Evolutionary conservation across 2,113 vertebrate genomes (phyloP).

Genomic region (Loxodonta africana): DNA sequence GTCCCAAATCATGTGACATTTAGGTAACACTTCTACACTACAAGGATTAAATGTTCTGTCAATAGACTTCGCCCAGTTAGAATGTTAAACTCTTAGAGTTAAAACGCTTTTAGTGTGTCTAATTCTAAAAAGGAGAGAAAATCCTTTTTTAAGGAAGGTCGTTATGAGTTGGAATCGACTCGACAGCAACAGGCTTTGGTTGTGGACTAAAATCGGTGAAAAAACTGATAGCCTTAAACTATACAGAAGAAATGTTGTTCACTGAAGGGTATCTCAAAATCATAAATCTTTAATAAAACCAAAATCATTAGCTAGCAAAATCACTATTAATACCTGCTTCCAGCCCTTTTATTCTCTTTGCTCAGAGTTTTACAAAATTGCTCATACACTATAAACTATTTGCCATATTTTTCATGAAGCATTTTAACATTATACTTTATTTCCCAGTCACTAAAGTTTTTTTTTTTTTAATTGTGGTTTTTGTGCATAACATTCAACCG

Average conservation of each 20-base stretch:
- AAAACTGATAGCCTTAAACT: not conserved
- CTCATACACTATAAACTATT: not conserved
- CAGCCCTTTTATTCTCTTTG: not conserved
- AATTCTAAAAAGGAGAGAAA: slow-evolving; percentile 25
- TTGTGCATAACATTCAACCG: not conserved
- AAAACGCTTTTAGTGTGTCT: not conserved
- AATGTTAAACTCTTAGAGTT: not conserved
- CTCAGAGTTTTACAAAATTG: slow-evolving; percentile 7
- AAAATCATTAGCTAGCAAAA: not conserved
- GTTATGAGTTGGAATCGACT: too few relatives aligned
- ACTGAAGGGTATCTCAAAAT: not conserved
- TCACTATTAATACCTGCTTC: not conserved
- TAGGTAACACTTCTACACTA: not conserved
- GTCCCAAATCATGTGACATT: not conserved
- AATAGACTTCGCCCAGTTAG: not conserved
- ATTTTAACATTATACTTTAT: not conserved
- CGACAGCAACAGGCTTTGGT: too few relatives aligned
- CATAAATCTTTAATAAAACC: not conserved
- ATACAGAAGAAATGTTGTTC: not conserved
- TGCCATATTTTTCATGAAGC: not conserved
- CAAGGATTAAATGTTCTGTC: not conserved
- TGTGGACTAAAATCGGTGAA: slow-evolving; percentile 9
- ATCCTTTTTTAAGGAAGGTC: not conserved
- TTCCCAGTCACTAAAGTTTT: not conserved
- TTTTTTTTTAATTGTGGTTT: slow-evolving; percentile 25